These are phyloP conservation scores for Orthonychiurus folsomi DNA, from an alignment of 2,888 invertebrate species.

Conservation along the genomic window DNA sequence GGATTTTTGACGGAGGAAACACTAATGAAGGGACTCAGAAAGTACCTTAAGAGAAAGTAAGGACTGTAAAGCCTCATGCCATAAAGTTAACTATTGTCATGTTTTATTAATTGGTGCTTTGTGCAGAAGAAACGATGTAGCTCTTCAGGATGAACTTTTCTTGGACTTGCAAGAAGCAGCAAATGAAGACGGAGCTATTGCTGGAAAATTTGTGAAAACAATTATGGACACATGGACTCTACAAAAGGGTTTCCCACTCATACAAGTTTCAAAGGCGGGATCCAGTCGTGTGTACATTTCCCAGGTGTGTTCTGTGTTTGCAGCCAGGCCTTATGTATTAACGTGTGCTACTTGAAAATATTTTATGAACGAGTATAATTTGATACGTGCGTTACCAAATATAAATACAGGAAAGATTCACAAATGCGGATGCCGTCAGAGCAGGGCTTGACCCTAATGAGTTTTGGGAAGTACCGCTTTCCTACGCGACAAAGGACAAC, in stretches of 20 bases:
- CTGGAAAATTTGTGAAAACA: background rate
- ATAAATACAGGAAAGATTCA: no score
- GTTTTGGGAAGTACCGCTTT: constrained; percentile 22
- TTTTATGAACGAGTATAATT: no score
- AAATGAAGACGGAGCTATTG: background rate
- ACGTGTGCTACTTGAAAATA: no score
- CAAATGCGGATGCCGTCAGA: background rate
- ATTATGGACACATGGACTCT: constrained; percentile 6
- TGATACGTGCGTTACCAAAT: no score
- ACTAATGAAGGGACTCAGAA: constrained; percentile 16
- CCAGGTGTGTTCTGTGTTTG: no score
- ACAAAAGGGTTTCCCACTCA: background rate
- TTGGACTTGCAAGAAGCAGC: background rate
- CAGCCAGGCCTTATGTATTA: no score
- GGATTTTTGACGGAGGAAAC: constrained; percentile 22
- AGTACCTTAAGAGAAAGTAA: constrained; percentile 14
- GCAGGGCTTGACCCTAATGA: constrained; percentile 12
- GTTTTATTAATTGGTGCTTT: no score
- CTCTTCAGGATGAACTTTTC: background rate
- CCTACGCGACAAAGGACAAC: constrained; percentile 14
- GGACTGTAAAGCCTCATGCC: constrained; percentile 5
- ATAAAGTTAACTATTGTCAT: background rate
- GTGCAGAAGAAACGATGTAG: background rate
- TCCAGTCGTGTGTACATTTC: background rate
- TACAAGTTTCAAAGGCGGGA: background rate